A percentile compares a stretch with the other conserved stretches of the same genome.
Evolutionary conservation across 2,888 invertebrate species (phyloP).

Genomic region (Polymixis flavicincta): DNA sequence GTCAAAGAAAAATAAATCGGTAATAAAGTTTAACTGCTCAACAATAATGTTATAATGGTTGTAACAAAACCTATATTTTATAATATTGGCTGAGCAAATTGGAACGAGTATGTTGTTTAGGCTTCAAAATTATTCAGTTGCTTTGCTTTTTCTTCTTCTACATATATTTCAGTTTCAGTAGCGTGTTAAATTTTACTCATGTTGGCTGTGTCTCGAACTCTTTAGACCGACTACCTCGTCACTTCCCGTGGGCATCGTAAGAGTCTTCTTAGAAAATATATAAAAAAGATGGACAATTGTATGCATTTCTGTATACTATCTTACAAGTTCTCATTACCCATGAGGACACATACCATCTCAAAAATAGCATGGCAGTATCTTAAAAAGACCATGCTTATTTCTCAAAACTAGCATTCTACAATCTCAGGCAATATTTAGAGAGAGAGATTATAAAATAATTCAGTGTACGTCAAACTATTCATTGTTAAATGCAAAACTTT

Average conservation of each 20-base stretch:
- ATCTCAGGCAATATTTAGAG: too few species aligned
- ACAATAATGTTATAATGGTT: constrained; percentile 77
- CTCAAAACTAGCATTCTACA: not conserved
- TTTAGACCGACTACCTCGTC: constrained; percentile 1
- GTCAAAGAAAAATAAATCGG: constrained; percentile 85
- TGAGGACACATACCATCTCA: not conserved
- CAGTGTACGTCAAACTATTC: not conserved
- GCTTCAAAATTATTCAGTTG: constrained; percentile 5
- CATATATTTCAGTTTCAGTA: constrained; percentile 8
- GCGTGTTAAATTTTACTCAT: constrained; percentile 7
- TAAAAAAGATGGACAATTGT: constrained; percentile 7
- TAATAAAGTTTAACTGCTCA: constrained; percentile 79
- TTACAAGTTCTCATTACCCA: not conserved
- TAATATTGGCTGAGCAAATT: constrained; percentile 53
- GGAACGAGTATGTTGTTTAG: not conserved
- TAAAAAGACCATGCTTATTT: not conserved
- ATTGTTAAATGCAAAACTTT: not conserved
- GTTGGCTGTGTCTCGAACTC: not conserved
- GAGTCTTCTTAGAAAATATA: constrained; percentile 17
- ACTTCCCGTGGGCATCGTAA: constrained; percentile 34
- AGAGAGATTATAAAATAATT: not conserved
- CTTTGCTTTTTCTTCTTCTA: not conserved
- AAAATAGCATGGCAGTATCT: not conserved
- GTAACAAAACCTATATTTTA: constrained; percentile 68
- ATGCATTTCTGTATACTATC: not conserved